Evolutionary conservation across 1,140 invertebrate genomes (phyloP).

Genomic region (Hycleus phaleratus): DNA sequence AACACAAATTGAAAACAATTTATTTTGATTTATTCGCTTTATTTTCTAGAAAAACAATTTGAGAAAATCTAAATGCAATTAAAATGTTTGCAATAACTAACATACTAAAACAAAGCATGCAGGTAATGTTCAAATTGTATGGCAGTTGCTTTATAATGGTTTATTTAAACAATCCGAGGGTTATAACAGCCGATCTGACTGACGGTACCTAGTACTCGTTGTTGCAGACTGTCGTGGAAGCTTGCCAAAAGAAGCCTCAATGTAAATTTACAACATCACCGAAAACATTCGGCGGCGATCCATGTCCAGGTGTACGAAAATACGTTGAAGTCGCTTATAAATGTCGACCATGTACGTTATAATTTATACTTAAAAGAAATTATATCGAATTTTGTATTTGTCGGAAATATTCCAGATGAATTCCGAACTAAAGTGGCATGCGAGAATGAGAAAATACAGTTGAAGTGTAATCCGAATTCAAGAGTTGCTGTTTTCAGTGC

Average conservation of each 20-base stretch:
- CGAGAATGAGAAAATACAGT: conserved; percentile 77
- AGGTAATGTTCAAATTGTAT: conserved; percentile 9
- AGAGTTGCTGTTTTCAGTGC: conserved; percentile 86
- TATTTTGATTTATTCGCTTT: too few species aligned
- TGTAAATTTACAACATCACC: conserved; percentile 81
- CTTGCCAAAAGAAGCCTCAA: conserved; percentile 81
- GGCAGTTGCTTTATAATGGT: conserved; percentile 4
- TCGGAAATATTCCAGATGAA: conserved; percentile 60
- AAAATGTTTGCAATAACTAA: not conserved
- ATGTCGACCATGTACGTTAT: conserved; percentile 85
- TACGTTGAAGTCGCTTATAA: conserved; percentile 90
- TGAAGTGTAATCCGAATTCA: conserved; percentile 72
- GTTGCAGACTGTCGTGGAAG: conserved; percentile 86
- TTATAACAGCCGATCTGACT: conserved; percentile 40
- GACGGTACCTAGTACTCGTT: conserved; percentile 69
- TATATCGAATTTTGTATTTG: not conserved
- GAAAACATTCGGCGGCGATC: conserved; percentile 72
- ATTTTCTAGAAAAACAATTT: too few species aligned
- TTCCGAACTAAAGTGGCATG: conserved; percentile 86
- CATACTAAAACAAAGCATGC: conserved; percentile 9
- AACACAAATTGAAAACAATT: too few species aligned
- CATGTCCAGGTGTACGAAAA: conserved; percentile 77
- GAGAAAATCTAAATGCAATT: not conserved
- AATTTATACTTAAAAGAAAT: conserved; percentile 6
- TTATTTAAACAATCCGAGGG: conserved; percentile 6